Evolutionary conservation across 1,140 invertebrate genomes (phyloP).

Genomic region (Drosophila nebulosa): DNA sequence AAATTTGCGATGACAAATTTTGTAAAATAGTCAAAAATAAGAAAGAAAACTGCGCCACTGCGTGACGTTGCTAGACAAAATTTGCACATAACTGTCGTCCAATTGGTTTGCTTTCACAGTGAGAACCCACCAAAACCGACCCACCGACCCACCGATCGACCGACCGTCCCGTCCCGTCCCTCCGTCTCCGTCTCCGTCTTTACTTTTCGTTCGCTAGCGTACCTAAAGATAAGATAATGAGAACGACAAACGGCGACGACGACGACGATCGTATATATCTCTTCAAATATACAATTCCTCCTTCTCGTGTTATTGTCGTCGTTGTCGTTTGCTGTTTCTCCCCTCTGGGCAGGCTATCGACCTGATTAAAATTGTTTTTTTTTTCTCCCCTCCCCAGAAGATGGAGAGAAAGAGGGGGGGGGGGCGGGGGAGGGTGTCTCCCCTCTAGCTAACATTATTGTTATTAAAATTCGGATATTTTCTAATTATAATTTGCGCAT

Average conservation of each 20-base stretch:
- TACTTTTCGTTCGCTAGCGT: neutral
- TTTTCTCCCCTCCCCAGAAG: constrained; percentile 21
- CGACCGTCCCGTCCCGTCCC: neutral
- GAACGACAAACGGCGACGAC: neutral
- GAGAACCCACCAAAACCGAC: neutral
- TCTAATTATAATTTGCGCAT: constrained; percentile 19
- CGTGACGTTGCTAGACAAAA: constrained; percentile 18
- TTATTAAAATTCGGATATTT: constrained; percentile 13
- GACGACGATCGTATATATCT: constrained; percentile 27
- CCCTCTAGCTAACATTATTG: constrained; percentile 8
- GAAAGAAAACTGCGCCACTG: constrained; percentile 4
- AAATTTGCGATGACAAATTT: neutral
- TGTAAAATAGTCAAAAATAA: constrained; percentile 6
- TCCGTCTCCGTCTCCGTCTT: neutral
- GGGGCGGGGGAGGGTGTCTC: neutral
- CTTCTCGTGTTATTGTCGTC: constrained; percentile 2
- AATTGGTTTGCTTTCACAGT: neutral
- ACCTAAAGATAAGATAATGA: constrained; percentile 56
- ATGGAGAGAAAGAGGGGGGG: neutral
- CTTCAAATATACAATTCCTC: constrained; percentile 31
- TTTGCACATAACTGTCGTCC: constrained; percentile 51
- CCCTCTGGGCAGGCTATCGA: constrained; percentile 38
- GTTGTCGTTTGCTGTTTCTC: constrained; percentile 4
- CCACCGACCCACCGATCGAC: neutral
- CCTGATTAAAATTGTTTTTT: constrained; percentile 61